Percentiles rank a stretch among this genome's conserved stretches.
Conservation (phyloP, 2,113 vertebrate species). For the Cheirogaleus medius region DNA sequence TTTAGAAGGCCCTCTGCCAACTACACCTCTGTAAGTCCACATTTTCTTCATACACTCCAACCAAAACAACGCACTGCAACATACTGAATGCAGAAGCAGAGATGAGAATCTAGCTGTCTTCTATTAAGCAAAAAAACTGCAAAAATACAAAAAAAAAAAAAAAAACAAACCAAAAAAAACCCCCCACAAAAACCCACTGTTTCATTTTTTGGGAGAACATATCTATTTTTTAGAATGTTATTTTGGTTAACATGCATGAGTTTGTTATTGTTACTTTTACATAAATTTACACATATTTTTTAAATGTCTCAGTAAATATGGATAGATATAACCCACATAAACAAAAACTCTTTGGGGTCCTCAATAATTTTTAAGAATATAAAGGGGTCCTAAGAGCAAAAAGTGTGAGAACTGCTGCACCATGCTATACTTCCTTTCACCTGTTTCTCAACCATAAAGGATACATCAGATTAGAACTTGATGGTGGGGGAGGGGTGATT, state of each 20-base stretch:
- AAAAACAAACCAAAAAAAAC: neutral
- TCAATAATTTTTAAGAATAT: neutral
- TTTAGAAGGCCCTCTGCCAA: neutral
- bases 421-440: neutral
- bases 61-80: neutral
- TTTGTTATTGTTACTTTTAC: neutral
- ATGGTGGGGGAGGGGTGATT: neutral
- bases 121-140: neutral
- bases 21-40: neutral
- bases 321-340: neutral
- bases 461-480: neutral
- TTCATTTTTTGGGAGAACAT: neutral
- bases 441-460: neutral
- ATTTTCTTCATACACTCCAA: constrained; percentile 5
- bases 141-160: neutral
- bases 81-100: neutral
- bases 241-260: neutral
- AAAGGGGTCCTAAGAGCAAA: neutral
- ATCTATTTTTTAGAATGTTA: neutral
- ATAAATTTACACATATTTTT: neutral
- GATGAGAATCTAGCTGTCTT: neutral
- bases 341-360: neutral
- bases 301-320: neutral
- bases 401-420: neutral
- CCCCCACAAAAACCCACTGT: neutral